Evolutionary conservation across 2,797 vertebrate species (phyloP).

Genomic region (Forpus xanthops): DNA sequence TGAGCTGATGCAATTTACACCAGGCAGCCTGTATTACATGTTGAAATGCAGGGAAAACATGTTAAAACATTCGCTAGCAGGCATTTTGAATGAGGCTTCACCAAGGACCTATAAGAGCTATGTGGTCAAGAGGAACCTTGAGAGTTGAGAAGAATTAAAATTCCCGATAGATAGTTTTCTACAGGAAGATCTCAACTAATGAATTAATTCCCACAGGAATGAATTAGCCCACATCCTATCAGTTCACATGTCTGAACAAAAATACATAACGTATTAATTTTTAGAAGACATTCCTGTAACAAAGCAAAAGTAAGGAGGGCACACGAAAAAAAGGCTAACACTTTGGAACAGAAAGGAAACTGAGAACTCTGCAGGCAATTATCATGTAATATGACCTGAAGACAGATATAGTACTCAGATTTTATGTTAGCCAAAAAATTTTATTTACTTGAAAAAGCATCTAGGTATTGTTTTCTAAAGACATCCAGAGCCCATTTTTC

Average conservation of each 20-base stretch:
- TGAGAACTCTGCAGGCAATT: background rate
- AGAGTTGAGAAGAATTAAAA: background rate
- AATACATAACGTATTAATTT: background rate
- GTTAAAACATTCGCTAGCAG: background rate
- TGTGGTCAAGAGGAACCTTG: background rate
- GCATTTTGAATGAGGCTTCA: background rate
- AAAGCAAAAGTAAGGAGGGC: background rate
- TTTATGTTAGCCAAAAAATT: background rate
- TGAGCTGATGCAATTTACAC: background rate
- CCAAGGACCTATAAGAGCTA: background rate
- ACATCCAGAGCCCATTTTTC: background rate
- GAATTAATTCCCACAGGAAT: background rate
- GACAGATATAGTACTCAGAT: background rate
- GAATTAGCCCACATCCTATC: background rate
- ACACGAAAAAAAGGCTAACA: background rate
- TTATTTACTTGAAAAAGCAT: background rate
- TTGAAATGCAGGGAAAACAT: background rate
- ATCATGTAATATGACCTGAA: background rate
- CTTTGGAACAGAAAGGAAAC: background rate
- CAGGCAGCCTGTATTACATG: rapidly evolving
- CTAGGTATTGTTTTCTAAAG: background rate
- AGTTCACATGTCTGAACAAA: background rate
- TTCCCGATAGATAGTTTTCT: background rate
- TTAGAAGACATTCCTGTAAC: background rate
- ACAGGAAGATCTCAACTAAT: background rate